Base-by-base conservation (phyloP, 2,113 vertebrate species). In the Scalopus aquaticus region DNA sequence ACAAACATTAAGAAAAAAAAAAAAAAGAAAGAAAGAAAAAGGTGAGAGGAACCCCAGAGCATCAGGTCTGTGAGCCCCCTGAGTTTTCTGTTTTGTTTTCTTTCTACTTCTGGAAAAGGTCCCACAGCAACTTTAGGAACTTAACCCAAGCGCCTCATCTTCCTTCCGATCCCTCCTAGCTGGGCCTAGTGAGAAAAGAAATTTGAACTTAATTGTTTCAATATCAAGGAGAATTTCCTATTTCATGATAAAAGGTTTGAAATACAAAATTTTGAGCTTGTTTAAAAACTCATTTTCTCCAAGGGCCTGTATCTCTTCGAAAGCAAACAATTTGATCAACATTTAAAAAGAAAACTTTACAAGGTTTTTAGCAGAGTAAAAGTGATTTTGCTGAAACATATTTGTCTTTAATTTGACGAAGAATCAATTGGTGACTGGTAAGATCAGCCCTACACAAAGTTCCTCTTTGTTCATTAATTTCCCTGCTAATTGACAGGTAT, bases 131-230 rank as follows among this genome's bases (percentile, higher is more conserved):
- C 12, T 56, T 64, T 13, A 65, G n/a, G 32, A 73, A 67, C 13
- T 60, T 76, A 79, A 62, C 46, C 39, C 46, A 88, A 46, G n/a
- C 42, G 60, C 62, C 5, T 44, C 60, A 11, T 56, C 32, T 92
- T 85, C 51, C 26, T 46, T 97, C 82, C 76, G 56, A 91, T 78
- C 49, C 88, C 46, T 5, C 19, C 0, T 74, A 79, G 16, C 37
- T 62, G 35, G 2, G 30, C 32, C 73, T 86, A 37, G 3, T 79
- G 56, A 87, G 82, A 91, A 76, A 30, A 64, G 39, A 95, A 95
- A 35, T 81, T 74, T 82, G 49, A 95, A 91, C 96, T 86, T 72
- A 88, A 70, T 94, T 94, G 39, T 86, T 93, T 70, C 51, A 93
- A 37, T 72, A 60, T 51, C 69, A 67, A 46, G 30, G 60, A 79